Percentiles rank a stretch among this genome's conserved stretches.
Evolutionary conservation across 2,888 invertebrate species (phyloP).

Genomic region (Stenotaenia linearis): DNA sequence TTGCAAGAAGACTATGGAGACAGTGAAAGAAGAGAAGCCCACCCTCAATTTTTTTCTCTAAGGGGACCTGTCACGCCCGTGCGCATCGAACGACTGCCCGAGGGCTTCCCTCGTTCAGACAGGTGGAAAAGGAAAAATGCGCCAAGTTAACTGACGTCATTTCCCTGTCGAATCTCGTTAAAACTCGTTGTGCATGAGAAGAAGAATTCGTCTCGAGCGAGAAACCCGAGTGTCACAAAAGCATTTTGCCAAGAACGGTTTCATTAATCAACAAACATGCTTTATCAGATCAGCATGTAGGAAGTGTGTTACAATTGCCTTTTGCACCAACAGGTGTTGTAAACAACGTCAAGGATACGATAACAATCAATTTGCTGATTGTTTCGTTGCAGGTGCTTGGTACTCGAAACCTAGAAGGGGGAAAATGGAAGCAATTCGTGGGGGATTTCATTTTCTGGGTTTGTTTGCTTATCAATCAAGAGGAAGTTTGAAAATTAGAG

Average conservation of each 20-base stretch:
- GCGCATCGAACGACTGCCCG: slow-evolving; percentile 14
- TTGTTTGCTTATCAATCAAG: no score
- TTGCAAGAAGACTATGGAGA: slow-evolving; percentile 19
- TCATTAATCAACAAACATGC: background rate
- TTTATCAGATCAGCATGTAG: background rate
- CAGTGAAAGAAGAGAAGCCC: background rate
- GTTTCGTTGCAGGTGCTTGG: no score
- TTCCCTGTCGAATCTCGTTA: slow-evolving; percentile 2
- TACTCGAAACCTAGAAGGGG: no score
- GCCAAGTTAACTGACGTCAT: background rate
- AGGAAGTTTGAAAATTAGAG: no score
- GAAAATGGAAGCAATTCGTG: no score
- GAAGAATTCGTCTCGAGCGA: background rate
- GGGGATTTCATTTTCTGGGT: no score
- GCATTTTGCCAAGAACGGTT: background rate
- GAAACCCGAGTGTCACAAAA: background rate
- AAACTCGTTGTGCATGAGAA: background rate
- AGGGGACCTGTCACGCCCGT: slow-evolving; percentile 4
- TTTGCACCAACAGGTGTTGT: background rate
- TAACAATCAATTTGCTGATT: background rate
- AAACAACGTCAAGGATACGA: background rate
- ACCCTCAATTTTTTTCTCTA: background rate
- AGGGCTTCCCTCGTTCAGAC: slow-evolving; percentile 24
- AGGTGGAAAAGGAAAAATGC: slow-evolving; percentile 6
- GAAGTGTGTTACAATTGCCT: background rate